Base-by-base conservation (phyloP, 2,888 invertebrate species). In the Pachymerium ferrugineum region DNA sequence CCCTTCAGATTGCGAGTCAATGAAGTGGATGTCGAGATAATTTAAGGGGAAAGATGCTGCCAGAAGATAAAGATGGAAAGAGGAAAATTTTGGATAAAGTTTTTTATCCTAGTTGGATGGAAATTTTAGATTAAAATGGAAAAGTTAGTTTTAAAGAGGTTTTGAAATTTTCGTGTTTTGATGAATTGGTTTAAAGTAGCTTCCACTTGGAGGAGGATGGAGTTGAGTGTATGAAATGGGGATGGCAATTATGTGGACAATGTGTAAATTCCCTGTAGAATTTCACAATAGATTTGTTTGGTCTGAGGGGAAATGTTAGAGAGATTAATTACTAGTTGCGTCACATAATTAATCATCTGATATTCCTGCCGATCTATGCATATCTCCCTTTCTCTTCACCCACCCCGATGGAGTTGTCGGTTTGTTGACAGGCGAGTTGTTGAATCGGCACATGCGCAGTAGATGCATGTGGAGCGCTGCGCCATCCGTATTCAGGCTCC, bases 191-290 rank as follows among this genome's bases (percentile, higher is more conserved):
- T n/a, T n/a, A n/a, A n/a, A n/a, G n/a, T n/a, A n/a, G n/a, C n/a
- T n/a, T n/a, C n/a, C n/a, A n/a, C n/a, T n/a, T n/a, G n/a, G n/a
- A n/a, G n/a, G n/a, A 28, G 62, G 3, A 28, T 28, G 62, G 62
- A 62, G 28, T 28, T 62, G 28, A 62, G 28, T 22, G 28, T 22
- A n/a, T 62, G 28, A 28, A 22, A n/a, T n/a, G 25, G 22, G 62
- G 62, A 22, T 62, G 3, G 62, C 62, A 62, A 62, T 62, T 62
- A 62, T 62, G 62, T 62, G 62, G 62, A 62, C 62, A 62, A 62
- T 62, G 25, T 62, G 62, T 25, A 28, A 62, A 54, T 28, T 28
- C 28, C 62, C 62, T 28, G 12, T 62, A 28, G 28, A 28, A 62
- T 12, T 62, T n/a, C 28, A 25, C 62, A 62, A 25, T 62, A 25